Evolutionary conservation across 2,888 invertebrate genomes (phyloP).

Genomic region (Drosophila tanythrix): DNA sequence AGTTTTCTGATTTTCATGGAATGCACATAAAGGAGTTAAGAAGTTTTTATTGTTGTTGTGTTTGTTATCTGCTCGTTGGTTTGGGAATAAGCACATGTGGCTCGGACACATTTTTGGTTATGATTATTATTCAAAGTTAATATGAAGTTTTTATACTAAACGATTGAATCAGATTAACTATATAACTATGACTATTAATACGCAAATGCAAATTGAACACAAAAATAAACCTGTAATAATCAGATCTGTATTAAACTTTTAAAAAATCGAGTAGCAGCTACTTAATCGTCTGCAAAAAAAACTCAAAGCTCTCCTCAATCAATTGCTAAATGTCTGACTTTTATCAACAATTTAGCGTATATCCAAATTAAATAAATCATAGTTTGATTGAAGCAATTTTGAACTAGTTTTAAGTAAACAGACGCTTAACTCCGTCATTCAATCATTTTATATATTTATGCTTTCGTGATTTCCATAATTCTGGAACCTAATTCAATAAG

Average conservation of each 20-base stretch:
- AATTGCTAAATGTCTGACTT: not conserved
- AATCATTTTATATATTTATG: not conserved
- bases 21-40: not conserved
- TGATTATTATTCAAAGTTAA: not conserved
- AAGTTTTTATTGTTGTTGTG: not conserved
- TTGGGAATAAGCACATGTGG: constrained; percentile 57
- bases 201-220: rapidly evolving
- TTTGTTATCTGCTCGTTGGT: not conserved
- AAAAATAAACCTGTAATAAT: not conserved
- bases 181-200: too few relatives aligned
- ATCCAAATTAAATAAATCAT: not conserved
- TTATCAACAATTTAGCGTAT: not conserved
- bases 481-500: not conserved
- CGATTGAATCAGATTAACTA: not conserved
- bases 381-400: not conserved
- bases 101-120: not conserved
- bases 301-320: not conserved
- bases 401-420: not conserved
- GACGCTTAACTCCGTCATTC: not conserved
- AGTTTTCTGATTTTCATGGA: constrained; percentile 24
- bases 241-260: not conserved
- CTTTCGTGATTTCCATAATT: not conserved
- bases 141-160: not conserved
- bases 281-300: not conserved
- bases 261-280: not conserved